Evolutionary conservation across 2,797 vertebrate species (phyloP).

Genomic region (Cynopterus sphinx): DNA sequence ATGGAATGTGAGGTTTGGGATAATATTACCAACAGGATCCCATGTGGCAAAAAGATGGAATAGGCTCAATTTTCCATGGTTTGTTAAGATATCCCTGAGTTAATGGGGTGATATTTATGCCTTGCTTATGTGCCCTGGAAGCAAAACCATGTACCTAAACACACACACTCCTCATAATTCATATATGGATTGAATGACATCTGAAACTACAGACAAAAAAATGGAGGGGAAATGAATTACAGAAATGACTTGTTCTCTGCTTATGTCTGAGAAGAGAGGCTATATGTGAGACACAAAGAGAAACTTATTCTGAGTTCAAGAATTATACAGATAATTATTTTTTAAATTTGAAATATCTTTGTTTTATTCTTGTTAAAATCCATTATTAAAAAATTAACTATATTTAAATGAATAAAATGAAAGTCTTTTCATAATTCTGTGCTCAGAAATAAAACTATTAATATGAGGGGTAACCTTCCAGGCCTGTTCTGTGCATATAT

Average conservation of each 20-base stretch:
- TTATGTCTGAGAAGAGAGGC: background rate
- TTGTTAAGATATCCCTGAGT: slow-evolving; percentile 64
- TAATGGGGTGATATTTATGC: slow-evolving; percentile 60
- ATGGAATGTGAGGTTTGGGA: slow-evolving; percentile 57
- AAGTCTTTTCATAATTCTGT: background rate
- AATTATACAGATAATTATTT: slow-evolving; percentile 4
- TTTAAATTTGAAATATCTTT: slow-evolving; percentile 9
- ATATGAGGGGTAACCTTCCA: background rate
- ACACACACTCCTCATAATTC: slow-evolving; percentile 27
- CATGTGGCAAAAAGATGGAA: slow-evolving; percentile 60
- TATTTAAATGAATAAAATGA: background rate
- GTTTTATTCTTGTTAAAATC: background rate
- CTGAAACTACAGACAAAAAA: slow-evolving; percentile 49
- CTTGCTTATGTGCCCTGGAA: slow-evolving; percentile 6
- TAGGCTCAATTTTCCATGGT: slow-evolving; percentile 57
- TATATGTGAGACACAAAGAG: background rate
- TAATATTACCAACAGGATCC: slow-evolving; percentile 61
- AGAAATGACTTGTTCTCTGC: slow-evolving; percentile 17
- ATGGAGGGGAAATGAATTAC: background rate
- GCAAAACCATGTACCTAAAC: background rate
- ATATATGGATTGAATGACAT: background rate
- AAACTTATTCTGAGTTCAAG: background rate
- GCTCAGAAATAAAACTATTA: background rate
- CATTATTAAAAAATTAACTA: background rate
- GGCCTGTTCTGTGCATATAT: too few species aligned